These are phyloP conservation scores for Limnodromus scolopaceus DNA, from an alignment of 2,797 vertebrate genomes.

Conservation along the genomic window DNA sequence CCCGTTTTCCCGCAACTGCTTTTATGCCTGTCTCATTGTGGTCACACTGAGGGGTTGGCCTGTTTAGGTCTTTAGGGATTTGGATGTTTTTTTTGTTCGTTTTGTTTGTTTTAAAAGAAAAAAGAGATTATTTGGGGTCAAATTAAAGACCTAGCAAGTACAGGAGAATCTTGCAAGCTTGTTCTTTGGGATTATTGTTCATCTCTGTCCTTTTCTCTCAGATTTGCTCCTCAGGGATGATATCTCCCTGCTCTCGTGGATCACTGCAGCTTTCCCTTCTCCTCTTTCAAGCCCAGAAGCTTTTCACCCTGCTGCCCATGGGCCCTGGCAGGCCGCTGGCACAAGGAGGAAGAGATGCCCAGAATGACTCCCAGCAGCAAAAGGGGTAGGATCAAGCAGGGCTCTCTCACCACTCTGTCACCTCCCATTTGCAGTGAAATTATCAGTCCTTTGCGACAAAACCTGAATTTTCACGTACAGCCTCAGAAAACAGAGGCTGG, in stretches of 20 bases:
- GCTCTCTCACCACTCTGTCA: neutral
- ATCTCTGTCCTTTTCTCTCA: neutral
- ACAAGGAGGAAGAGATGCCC: neutral
- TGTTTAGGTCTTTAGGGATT: neutral
- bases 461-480: neutral
- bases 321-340: neutral
- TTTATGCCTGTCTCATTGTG: neutral
- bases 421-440: neutral
- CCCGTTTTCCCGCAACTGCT: neutral
- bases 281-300: neutral
- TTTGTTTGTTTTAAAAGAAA: neutral
- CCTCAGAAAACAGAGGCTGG: neutral
- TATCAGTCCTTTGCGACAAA: neutral
- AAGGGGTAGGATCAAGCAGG: neutral
- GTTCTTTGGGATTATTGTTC: neutral
- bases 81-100: neutral
- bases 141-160: neutral
- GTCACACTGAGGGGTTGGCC: neutral
- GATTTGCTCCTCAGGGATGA: neutral
- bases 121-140: neutral
- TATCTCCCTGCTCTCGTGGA: neutral
- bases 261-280: neutral
- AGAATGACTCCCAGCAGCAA: neutral
- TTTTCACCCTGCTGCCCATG: neutral
- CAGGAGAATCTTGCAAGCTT: neutral